Conservation (phyloP, 2,888 invertebrate genomes). For the Drosophila trichaetosa region DNA sequence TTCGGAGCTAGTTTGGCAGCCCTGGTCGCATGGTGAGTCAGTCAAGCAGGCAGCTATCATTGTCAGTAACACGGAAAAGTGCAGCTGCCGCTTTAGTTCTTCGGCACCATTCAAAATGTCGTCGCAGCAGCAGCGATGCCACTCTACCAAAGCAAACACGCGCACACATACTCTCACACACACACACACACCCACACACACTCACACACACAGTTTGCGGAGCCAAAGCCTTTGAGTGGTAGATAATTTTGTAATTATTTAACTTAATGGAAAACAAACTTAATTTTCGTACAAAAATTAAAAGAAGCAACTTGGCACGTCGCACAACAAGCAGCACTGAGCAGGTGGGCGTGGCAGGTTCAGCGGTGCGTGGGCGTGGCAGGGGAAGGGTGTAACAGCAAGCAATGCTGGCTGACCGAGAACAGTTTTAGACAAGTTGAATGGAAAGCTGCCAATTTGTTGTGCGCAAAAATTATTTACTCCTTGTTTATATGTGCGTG, state of each 20-base stretch:
- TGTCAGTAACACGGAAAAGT: conserved; percentile 71
- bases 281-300: conserved; percentile 70
- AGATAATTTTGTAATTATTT: conserved; percentile 81
- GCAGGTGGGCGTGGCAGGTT: not conserved
- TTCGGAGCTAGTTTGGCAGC: conserved; percentile 15
- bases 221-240: conserved; percentile 61
- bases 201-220: conserved; percentile 5
- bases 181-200: conserved; percentile 4
- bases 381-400: conserved; percentile 1
- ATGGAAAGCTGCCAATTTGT: conserved; percentile 70
- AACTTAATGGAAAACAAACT: conserved; percentile 82
- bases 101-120: conserved; percentile 37
- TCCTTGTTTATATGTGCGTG: conserved; percentile 20
- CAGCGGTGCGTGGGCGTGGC: not conserved
- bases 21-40: conserved; percentile 64
- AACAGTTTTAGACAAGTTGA: conserved; percentile 62
- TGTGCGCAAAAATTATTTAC: conserved; percentile 55
- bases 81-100: conserved; percentile 65
- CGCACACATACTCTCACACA: conserved; percentile 6
- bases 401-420: conserved; percentile 10
- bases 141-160: conserved; percentile 46
- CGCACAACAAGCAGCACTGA: conserved; percentile 11
- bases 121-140: conserved; percentile 43
- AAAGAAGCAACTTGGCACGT: conserved; percentile 50
- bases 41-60: conserved; percentile 67